A percentile compares a stretch with the other conserved stretches of the same genome.
These are phyloP conservation scores for Limosa lapponica DNA, from an alignment of 2,797 vertebrate genomes.

Conservation along the genomic window DNA sequence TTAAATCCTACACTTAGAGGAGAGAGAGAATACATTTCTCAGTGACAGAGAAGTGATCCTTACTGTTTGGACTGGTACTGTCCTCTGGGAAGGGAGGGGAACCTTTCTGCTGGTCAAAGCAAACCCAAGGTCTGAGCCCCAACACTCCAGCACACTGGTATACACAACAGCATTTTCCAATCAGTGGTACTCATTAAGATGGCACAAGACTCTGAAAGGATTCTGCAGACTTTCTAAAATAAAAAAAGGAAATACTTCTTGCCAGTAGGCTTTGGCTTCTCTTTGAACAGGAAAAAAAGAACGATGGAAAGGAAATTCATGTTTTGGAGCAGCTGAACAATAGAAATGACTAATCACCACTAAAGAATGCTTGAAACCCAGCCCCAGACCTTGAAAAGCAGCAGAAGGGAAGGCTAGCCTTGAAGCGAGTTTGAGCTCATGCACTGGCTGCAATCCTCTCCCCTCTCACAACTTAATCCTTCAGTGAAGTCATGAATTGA, in stretches of 20 bases:
- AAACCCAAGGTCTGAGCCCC: not conserved
- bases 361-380: conserved; percentile 64
- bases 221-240: conserved; percentile 13
- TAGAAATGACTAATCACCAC: conserved; percentile 66
- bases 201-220: conserved; percentile 10
- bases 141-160: not conserved
- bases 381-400: conserved; percentile 57
- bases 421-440: conserved; percentile 29
- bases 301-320: conserved; percentile 62
- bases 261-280: conserved; percentile 48
- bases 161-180: not conserved
- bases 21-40: not conserved
- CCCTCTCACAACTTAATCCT: not conserved
- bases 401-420: conserved; percentile 31
- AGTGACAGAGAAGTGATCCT: not conserved
- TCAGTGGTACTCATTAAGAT: conserved; percentile 29
- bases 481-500: not conserved
- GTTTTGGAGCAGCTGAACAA: conserved; percentile 66
- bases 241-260: conserved; percentile 52
- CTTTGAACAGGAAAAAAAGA: conserved; percentile 62
- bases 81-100: not conserved
- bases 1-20: not conserved
- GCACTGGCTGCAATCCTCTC: not conserved
- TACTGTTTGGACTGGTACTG: not conserved
- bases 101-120: not conserved